Evolutionary conservation across 1,140 invertebrate genomes (phyloP).

Genomic region (Heliconius congener): DNA sequence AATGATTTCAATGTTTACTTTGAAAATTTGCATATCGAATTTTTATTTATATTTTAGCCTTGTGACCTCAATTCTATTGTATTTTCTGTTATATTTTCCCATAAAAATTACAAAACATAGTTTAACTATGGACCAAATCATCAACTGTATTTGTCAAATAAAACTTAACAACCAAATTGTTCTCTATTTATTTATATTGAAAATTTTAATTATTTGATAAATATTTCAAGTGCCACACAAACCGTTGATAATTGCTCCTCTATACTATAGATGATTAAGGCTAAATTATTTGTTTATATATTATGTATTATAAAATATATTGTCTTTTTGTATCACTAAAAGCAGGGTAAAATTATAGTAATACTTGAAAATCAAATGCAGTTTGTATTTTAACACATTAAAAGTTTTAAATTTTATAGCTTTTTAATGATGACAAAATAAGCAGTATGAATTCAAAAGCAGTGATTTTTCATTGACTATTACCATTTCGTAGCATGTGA

Average conservation of each 20-base stretch:
- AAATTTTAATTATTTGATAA: neutral
- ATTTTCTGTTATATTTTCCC: neutral
- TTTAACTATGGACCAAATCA: neutral
- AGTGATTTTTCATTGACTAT: neutral
- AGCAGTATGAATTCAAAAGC: neutral
- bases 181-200: neutral
- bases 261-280: neutral
- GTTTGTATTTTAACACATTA: slow-evolving; percentile 11
- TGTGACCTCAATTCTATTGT: neutral
- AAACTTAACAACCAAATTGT: neutral
- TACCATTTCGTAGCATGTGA: neutral
- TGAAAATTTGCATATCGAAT: neutral
- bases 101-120: neutral
- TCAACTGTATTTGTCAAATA: neutral
- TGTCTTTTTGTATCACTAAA: slow-evolving; percentile 3
- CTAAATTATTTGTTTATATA: slow-evolving; percentile 9
- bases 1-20: slow-evolving; percentile 13
- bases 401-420: slow-evolving; percentile 7
- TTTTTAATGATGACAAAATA: slow-evolving; percentile 5
- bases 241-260: neutral
- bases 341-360: slow-evolving; percentile 14
- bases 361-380: slow-evolving; percentile 7
- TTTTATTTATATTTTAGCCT: neutral
- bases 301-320: slow-evolving; percentile 4
- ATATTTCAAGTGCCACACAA: neutral